Conservation (phyloP, 2,888 invertebrate genomes). For the Lithophane ornitopus region DNA sequence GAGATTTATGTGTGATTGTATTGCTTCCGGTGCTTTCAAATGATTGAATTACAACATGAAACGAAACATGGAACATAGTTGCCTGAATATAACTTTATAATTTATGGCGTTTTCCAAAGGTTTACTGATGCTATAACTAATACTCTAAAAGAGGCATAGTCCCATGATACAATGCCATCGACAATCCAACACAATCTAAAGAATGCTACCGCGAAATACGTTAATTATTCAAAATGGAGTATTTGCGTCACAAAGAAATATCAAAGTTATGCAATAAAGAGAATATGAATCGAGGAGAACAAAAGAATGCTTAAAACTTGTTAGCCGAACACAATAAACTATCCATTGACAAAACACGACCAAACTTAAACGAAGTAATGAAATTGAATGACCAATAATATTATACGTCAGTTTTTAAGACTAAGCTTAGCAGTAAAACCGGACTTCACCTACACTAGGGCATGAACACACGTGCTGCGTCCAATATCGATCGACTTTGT, state of each 20-base stretch:
- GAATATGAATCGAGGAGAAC: slow-evolving; percentile 37
- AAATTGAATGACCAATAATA: slow-evolving; percentile 34
- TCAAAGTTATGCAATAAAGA: slow-evolving; percentile 32
- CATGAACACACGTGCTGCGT: slow-evolving; percentile 34
- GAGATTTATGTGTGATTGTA: slow-evolving; percentile 65
- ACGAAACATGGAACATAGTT: slow-evolving; percentile 40
- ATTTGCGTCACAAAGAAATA: slow-evolving; percentile 48
- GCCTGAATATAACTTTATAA: slow-evolving; percentile 30
- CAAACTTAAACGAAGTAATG: neutral
- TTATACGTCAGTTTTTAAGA: neutral
- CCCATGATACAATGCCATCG: slow-evolving; percentile 4
- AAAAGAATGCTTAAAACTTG: slow-evolving; percentile 8
- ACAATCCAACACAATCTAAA: slow-evolving; percentile 17
- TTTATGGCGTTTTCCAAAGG: slow-evolving; percentile 35
- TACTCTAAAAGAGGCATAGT: neutral
- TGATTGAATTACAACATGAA: slow-evolving; percentile 58
- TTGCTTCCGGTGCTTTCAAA: slow-evolving; percentile 66
- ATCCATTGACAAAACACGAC: slow-evolving; percentile 10
- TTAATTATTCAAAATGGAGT: slow-evolving; percentile 36
- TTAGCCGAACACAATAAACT: neutral
- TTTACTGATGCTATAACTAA: slow-evolving; percentile 2
- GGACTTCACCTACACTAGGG: slow-evolving; percentile 48
- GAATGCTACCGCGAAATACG: slow-evolving; percentile 26
- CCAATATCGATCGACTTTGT: slow-evolving; percentile 50
- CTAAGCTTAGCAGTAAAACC: slow-evolving; percentile 34